These are phyloP conservation scores for Aegotheles bennettii DNA, from an alignment of 2,113 vertebrate genomes.

Conservation along the genomic window DNA sequence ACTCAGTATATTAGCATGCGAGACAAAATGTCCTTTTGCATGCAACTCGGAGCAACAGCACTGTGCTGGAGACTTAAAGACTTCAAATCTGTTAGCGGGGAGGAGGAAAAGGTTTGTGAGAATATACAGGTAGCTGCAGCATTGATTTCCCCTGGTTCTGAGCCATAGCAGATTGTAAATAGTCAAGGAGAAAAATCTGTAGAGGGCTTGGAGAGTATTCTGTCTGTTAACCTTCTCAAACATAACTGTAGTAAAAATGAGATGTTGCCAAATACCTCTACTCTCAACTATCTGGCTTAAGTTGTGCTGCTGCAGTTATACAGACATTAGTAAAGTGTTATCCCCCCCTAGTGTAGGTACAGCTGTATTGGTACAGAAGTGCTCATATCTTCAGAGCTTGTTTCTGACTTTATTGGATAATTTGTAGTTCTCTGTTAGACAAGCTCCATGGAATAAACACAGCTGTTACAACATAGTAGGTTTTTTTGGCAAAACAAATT, in stretches of 20 bases:
- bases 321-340: constrained; percentile 36
- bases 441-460: neutral
- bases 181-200: neutral
- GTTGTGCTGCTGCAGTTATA: neutral
- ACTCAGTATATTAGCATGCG: neutral
- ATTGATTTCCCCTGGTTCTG: neutral
- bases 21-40: neutral
- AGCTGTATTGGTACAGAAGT: constrained; percentile 6
- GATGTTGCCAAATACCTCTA: neutral
- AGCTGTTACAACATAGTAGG: neutral
- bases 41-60: neutral
- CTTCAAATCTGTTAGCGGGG: neutral
- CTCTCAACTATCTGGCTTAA: neutral
- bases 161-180: neutral
- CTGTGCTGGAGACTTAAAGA: neutral
- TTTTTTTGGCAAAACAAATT: neutral
- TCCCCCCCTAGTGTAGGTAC: constrained; percentile 48
- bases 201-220: constrained; percentile 1
- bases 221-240: constrained; percentile 34
- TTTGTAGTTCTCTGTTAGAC: neutral
- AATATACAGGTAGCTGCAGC: neutral
- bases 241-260: neutral
- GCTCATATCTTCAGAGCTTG: neutral
- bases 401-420: neutral
- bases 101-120: neutral